Percentiles rank a stretch among this genome's conserved stretches.
Conservation (phyloP, 2,888 invertebrate genomes). For the Prosapia bicincta region DNA sequence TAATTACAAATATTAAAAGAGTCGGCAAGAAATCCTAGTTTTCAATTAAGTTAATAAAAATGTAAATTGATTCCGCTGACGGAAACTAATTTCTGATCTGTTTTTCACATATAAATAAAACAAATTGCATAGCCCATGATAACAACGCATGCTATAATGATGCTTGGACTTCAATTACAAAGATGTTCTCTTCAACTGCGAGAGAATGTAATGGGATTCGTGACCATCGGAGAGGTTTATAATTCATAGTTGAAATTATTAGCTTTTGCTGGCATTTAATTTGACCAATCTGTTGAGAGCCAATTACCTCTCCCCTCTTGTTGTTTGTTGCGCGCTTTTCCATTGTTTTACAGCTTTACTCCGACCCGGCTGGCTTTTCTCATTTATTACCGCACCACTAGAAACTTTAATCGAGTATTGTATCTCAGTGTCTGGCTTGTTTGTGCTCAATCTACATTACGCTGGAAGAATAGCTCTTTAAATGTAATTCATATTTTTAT, state of each 20-base stretch:
- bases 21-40: background rate
- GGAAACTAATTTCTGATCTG: background rate
- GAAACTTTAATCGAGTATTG: background rate
- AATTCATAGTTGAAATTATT: background rate
- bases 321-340: background rate
- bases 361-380: background rate
- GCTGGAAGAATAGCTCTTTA: too few species aligned
- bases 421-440: background rate
- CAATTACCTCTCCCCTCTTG: background rate
- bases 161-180: background rate
- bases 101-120: background rate
- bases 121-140: background rate
- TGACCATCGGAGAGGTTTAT: background rate
- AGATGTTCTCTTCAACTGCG: background rate
- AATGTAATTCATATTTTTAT: too few species aligned
- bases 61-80: background rate
- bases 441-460: too few species aligned
- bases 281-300: background rate
- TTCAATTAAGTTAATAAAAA: background rate
- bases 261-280: background rate
- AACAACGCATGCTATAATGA: background rate
- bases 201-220: background rate
- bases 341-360: background rate
- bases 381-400: background rate
- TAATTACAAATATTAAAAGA: background rate